A percentile compares a stretch with the other conserved stretches of the same genome.
phyloP scores from a whole-genome alignment of 2,797 vertebrate genomes.

The Pempheris klunzingeri region DNA sequence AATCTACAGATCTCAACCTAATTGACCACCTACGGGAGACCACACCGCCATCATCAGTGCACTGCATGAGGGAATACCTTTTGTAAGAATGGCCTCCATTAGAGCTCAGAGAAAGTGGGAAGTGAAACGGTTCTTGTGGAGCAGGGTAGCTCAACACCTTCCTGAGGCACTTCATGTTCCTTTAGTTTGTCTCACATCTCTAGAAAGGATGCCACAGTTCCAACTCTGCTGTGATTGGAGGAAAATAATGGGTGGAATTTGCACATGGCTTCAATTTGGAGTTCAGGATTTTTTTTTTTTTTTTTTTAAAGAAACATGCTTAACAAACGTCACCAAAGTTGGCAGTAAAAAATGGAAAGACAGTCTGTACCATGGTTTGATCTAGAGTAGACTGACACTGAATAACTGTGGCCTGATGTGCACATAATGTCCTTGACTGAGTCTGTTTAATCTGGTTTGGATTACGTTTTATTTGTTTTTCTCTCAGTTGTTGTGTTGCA shows the following conservation, averaged over 20 bases:
- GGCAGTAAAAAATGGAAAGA: background rate
- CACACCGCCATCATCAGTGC: too few relatives aligned
- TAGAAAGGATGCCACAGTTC: too few relatives aligned
- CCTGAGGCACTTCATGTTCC: too few relatives aligned
- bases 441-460: background rate
- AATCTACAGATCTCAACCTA: too few relatives aligned
- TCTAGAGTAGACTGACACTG: background rate
- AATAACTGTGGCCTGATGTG: background rate
- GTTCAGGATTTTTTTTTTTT: background rate
- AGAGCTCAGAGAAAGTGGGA: too few relatives aligned
- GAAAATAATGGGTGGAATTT: conserved; percentile 15
- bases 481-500: background rate
- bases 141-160: too few relatives aligned
- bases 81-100: too few relatives aligned
- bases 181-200: too few relatives aligned
- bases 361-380: background rate
- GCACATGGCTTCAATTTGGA: conserved; percentile 58
- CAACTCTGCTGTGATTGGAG: conserved; percentile 56
- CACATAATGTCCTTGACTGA: conserved; percentile 16
- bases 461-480: conserved; percentile 26
- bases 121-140: too few relatives aligned
- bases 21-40: too few relatives aligned
- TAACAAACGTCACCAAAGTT: background rate
- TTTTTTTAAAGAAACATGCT: conserved; percentile 3
- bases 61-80: too few relatives aligned